A percentile compares a stretch with the other conserved stretches of the same genome.
Conservation (phyloP, 1,140 invertebrate species). For the Leptopilina boulardi region DNA sequence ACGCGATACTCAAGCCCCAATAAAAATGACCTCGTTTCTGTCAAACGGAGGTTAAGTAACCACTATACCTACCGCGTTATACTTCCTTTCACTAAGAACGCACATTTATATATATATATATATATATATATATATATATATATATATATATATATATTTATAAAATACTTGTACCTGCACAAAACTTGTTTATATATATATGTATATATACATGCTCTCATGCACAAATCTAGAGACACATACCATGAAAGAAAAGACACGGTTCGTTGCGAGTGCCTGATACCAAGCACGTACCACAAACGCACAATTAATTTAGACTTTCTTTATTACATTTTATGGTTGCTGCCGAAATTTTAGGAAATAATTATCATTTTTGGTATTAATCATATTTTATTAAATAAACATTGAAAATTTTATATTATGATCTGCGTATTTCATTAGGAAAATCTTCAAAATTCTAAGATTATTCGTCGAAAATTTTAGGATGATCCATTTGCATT, state of each 20-base stretch:
- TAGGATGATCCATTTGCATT: no score
- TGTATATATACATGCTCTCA: background rate
- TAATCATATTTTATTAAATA: no score
- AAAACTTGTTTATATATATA: background rate
- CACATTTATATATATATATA: background rate
- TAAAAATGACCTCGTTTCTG: slow-evolving; percentile 69
- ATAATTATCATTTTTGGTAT: no score
- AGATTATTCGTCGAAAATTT: no score
- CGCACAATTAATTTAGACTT: slow-evolving; percentile 13
- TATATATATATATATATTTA: background rate
- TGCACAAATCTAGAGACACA: background rate
- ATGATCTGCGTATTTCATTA: no score
- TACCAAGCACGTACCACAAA: slow-evolving; percentile 21
- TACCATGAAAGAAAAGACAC: background rate
- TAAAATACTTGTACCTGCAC: background rate
- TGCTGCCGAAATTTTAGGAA: background rate
- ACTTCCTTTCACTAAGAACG: slow-evolving; percentile 63
- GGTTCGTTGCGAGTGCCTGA: slow-evolving; percentile 7
- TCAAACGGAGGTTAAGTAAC: slow-evolving; percentile 68
- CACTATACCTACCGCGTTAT: slow-evolving; percentile 57
- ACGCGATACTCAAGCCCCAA: slow-evolving; percentile 46
- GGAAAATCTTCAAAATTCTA: no score
- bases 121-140: no score
- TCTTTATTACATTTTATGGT: background rate
- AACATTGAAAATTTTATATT: no score